Conservation (phyloP, 2,113 vertebrate species). For the Piliocolobus tephrosceles region DNA sequence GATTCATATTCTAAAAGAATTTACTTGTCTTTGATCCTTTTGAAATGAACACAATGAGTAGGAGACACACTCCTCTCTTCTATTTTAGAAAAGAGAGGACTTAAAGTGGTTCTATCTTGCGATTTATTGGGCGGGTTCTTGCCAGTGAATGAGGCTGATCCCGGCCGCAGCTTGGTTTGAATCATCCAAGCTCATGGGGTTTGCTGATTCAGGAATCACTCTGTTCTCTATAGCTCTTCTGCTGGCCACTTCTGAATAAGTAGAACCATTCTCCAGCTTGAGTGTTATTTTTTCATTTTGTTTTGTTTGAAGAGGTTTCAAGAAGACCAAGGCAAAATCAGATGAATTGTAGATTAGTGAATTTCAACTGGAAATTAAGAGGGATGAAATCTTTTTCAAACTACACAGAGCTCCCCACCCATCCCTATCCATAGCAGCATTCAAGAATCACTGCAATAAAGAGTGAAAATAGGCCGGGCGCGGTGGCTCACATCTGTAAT, state of each 20-base stretch:
- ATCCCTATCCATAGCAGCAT: not conserved
- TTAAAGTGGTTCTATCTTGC: not conserved
- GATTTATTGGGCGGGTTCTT: not conserved
- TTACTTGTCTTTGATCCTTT: slow-evolving; percentile 29
- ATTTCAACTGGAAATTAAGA: not conserved
- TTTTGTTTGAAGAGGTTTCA: slow-evolving; percentile 43
- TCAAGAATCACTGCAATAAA: not conserved
- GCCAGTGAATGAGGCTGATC: not conserved
- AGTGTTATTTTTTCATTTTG: not conserved
- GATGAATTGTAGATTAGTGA: not conserved
- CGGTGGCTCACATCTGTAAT: too few relatives aligned
- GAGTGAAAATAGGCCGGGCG: not conserved
- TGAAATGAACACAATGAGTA: not conserved
- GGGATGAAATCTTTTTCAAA: not conserved
- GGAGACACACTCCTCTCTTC: not conserved
- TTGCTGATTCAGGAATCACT: slow-evolving; percentile 17
- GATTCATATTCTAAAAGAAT: slow-evolving; percentile 17
- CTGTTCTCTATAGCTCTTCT: not conserved
- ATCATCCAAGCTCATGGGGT: not conserved
- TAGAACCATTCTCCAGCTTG: not conserved
- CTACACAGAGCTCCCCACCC: not conserved
- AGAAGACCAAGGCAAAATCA: not conserved
- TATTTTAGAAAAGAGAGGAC: slow-evolving; percentile 7
- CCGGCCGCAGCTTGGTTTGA: not conserved
- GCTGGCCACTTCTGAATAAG: not conserved